These are phyloP conservation scores for Hyles euphorbiae DNA, from an alignment of 1,140 invertebrate genomes.

Conservation along the genomic window DNA sequence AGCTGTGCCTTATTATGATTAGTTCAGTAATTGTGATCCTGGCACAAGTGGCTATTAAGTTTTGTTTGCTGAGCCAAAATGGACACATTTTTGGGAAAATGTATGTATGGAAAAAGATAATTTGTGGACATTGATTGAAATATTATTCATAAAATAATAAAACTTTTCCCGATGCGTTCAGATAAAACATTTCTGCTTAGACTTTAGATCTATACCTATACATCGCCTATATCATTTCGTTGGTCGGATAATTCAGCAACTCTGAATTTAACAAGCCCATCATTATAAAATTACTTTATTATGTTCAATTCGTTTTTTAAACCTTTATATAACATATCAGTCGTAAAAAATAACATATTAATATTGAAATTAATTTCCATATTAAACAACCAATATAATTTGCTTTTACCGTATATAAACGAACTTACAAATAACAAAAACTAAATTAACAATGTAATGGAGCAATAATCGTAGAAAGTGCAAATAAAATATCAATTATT, in stretches of 20 bases:
- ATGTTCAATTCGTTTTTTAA: too few species aligned
- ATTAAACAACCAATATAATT: too few species aligned
- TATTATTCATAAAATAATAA: not conserved
- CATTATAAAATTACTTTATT: too few species aligned
- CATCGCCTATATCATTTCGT: constrained; percentile 45
- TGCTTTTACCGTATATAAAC: too few species aligned
- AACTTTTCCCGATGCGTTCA: constrained; percentile 53
- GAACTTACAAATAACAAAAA: too few species aligned
- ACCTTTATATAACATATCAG: too few species aligned
- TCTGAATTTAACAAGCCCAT: constrained; percentile 19
- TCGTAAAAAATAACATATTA: too few species aligned
- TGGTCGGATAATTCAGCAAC: constrained; percentile 34
- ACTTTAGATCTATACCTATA: constrained; percentile 50
- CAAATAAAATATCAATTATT: too few species aligned
- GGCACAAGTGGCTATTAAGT: constrained; percentile 9
- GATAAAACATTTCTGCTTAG: constrained; percentile 48
- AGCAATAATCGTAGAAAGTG: too few species aligned
- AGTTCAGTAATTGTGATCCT: not conserved
- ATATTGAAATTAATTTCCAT: too few species aligned
- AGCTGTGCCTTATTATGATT: constrained; percentile 4
- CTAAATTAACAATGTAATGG: too few species aligned
- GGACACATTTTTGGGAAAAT: constrained; percentile 49
- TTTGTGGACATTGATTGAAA: not conserved
- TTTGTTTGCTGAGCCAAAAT: constrained; percentile 47
- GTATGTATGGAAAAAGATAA: not conserved